These are phyloP conservation scores for Phainopepla nitens DNA, from an alignment of 2,113 vertebrate genomes.

Conservation along the genomic window DNA sequence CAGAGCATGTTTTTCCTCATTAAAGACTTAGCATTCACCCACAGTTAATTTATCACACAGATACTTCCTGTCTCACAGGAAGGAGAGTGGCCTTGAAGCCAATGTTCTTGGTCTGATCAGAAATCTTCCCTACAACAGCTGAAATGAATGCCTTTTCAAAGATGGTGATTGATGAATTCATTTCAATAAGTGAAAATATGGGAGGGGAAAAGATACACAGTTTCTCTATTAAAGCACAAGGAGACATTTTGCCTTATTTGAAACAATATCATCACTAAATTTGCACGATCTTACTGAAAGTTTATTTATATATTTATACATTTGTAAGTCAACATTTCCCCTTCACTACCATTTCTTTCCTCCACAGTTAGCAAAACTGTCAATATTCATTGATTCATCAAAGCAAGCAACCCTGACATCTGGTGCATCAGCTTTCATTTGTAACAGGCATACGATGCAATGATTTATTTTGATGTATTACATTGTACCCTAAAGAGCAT, in stretches of 20 bases:
- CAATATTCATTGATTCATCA: not conserved
- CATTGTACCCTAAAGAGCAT: not conserved
- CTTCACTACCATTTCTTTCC: not conserved
- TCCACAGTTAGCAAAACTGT: not conserved
- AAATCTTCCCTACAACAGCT: not conserved
- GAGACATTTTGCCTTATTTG: not conserved
- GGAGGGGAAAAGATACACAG: rapidly evolving
- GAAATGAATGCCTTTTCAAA: not conserved
- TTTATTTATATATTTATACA: not conserved
- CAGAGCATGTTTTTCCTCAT: conserved; percentile 30
- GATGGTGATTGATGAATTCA: not conserved
- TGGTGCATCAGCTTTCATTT: not conserved
- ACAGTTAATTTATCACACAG: conserved; percentile 13
- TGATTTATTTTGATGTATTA: conserved; percentile 4
- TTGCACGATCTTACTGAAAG: rapidly evolving
- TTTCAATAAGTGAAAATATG: not conserved
- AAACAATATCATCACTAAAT: not conserved
- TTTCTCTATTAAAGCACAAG: not conserved
- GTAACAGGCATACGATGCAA: not conserved
- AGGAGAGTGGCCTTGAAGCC: not conserved
- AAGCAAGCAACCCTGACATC: not conserved
- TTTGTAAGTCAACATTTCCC: not conserved
- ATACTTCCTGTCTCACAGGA: conserved; percentile 23
- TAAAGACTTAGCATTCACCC: conserved; percentile 13
- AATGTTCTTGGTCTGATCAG: not conserved